Base-by-base conservation (phyloP, 1,140 invertebrate species). In the Zaprionus africanus region DNA sequence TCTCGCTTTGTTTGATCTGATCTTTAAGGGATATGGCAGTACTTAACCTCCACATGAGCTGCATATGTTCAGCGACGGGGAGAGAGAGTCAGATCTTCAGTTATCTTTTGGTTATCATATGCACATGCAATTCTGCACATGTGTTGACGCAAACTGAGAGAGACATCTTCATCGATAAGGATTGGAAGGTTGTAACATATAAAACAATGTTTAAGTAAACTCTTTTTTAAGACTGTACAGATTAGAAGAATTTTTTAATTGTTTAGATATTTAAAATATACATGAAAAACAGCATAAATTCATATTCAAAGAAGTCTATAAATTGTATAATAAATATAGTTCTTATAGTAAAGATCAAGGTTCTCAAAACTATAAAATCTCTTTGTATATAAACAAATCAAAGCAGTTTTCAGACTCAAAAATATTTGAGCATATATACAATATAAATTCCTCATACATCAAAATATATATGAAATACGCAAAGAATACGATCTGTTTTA, bases 11-110 rank as follows among this genome's bases (percentile, higher is more conserved):
- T 71, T 71, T 76, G 73, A 76, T 76, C 67, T 76, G 36, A 15
- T 13, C 22, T 31, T 31, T 17, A 1, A 49, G 22, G 24, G 56
- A 73, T 78, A 78, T 78, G 68, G 7, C n/a, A 46, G 41, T 78
- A 73, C 78, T 80, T 84, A 38, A 54, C 53, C 70, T 24, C 64
- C 81, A 88, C 81, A 81, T 88, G 85, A 84, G 67, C 58, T 76
- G 74, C 85, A 84, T 79, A 38, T 87, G 84, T 78, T 70, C n/a
- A 3, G 5, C 9, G 3, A 34, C 9, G n/a, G 7, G n/a, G n/a
- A n/a, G n/a, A 43, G 13, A 9, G 19, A 26, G n/a, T n/a, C n/a
- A n/a, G 41, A 64, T 43, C 58, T 62, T 17, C 60, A 5, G n/a
- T 58, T 57, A 34, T 43, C 49, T 57, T 3, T 38, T 3, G 11